phyloP scores from a whole-genome alignment of 2,797 vertebrate species.

The Hydrophis major region DNA sequence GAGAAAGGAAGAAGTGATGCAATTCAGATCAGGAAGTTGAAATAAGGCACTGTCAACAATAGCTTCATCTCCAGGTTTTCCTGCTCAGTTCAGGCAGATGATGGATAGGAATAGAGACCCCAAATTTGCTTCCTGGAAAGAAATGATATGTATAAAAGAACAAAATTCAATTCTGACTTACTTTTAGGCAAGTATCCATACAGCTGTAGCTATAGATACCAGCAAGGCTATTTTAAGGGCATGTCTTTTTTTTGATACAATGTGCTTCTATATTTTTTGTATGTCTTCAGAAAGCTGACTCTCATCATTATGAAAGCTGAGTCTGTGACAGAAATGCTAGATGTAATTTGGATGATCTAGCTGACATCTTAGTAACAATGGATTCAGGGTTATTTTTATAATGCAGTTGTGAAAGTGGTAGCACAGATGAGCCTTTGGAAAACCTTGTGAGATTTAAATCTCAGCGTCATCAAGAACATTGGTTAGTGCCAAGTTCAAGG shows the following conservation, averaged over 20 bases:
- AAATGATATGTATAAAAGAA: background rate
- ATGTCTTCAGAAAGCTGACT: background rate
- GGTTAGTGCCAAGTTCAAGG: background rate
- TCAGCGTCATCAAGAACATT: background rate
- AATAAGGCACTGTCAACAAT: background rate
- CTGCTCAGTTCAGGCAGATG: background rate
- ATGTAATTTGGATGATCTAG: background rate
- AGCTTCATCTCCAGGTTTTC: background rate
- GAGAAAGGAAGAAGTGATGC: background rate
- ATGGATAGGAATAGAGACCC: background rate
- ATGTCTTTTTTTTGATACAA: background rate
- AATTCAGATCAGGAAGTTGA: background rate
- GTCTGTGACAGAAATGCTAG: background rate
- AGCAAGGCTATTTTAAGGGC: background rate
- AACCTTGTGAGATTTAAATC: background rate
- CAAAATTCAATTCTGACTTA: background rate
- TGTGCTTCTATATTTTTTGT: background rate
- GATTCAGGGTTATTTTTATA: background rate
- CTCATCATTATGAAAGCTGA: background rate
- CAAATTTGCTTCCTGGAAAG: background rate
- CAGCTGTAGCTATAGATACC: background rate
- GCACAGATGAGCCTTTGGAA: background rate
- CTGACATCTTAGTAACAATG: background rate
- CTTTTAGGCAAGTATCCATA: background rate
- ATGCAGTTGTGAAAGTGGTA: background rate